phyloP scores from a whole-genome alignment of 1,140 invertebrate genomes.

The Branchinecta lynchi region DNA sequence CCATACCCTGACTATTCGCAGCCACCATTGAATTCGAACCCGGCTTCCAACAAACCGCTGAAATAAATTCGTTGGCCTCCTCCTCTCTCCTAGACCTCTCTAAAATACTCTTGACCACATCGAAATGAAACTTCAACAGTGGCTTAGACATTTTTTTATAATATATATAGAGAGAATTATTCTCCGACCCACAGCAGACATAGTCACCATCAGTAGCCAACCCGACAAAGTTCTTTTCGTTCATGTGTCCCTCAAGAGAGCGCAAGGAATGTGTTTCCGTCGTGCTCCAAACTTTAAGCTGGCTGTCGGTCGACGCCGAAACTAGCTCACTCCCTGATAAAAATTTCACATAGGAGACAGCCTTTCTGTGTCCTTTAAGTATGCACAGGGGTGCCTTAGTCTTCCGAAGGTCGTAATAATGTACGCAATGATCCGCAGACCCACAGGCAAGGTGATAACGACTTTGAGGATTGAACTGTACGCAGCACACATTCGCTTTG shows the following conservation, averaged over 20 bases:
- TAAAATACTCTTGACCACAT: constrained; percentile 59
- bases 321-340: constrained; percentile 75
- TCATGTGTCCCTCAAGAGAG: constrained; percentile 81
- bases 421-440: constrained; percentile 89
- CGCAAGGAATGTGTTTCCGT: constrained; percentile 51
- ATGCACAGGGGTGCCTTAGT: constrained; percentile 63
- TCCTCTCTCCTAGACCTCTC: constrained; percentile 64
- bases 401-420: constrained; percentile 86
- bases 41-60: constrained; percentile 84
- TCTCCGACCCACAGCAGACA: constrained; percentile 88
- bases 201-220: constrained; percentile 89
- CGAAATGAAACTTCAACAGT: constrained; percentile 75
- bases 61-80: constrained; percentile 84
- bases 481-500: constrained; percentile 90
- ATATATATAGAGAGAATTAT: constrained; percentile 85
- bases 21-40: constrained; percentile 76
- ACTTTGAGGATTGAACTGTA: constrained; percentile 83
- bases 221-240: constrained; percentile 95
- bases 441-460: constrained; percentile 78
- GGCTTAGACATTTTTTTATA: constrained; percentile 79
- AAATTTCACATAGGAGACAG: constrained; percentile 92
- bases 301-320: constrained; percentile 86
- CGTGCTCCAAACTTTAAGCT: constrained; percentile 84
- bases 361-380: constrained; percentile 84
- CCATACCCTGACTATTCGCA: constrained; percentile 86